Evolutionary conservation across 2,797 vertebrate species (phyloP), one percentile per base, ranked within the genome.

Genomic region (Holocentrus rufus): DNA sequence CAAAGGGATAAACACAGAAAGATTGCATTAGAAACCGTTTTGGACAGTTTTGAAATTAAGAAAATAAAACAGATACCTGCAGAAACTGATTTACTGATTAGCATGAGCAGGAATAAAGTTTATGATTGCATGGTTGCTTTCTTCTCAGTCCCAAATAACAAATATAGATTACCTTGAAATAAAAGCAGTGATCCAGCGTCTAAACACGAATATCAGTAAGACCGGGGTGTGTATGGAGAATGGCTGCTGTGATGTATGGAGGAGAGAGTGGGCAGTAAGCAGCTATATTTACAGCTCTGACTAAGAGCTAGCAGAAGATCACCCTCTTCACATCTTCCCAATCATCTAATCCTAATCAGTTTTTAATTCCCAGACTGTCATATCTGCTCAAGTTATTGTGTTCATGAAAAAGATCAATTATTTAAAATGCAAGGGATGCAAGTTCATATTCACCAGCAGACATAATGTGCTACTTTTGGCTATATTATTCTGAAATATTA

Each of bases 231-330:
- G 23, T 7, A 25, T 14, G 53, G 9, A 25, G 22, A 27, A 53
- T 53, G 54, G 11, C 76, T 79, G 60, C 72, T 79, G 77, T 44
- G 71, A 85, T 72, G 78, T 85, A 86, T 85, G 69, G 77, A 88
- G 79, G 80, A 87, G 79, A 53, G 86, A 82, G 88, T 88, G 85
- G 88, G 87, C 74, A 78, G 87, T 2, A 14, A 64, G 70, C 44
- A 57, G 75, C 80, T 90, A 80, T 88, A 87, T 90, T 87, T 89
- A 84, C 76, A 78, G 56, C 86, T 86, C 84, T 89, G 84, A 89
- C 87, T 88, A 87, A 90, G 0, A 73, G 72, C 78, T n/a, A 77
- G 65, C 69, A 27, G 63, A 72, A 85, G 59, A 72, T 69, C 67
- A 71, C 39, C 27, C 55, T 57, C 25, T 27, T 9, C 55, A 18